Percentiles rank a stretch among this genome's conserved stretches.
These are phyloP conservation scores for Temnothorax curvispinosus DNA, from an alignment of 1,140 invertebrate genomes.

Conservation along the genomic window DNA sequence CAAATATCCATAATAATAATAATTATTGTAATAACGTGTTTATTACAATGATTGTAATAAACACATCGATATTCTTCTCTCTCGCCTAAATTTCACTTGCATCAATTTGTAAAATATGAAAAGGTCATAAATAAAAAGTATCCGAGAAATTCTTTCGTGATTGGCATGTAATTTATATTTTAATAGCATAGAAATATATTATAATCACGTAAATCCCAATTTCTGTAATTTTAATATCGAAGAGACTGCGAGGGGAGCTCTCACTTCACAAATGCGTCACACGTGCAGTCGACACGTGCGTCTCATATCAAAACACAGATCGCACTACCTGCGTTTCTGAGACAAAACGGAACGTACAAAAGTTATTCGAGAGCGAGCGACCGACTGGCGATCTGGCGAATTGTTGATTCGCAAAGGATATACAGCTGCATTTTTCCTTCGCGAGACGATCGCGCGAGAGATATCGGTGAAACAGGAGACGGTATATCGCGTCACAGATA, in stretches of 20 bases:
- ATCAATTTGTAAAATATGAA: neutral
- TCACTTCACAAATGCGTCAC: neutral
- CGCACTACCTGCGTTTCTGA: neutral
- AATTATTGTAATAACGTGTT: no score
- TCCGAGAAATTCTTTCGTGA: neutral
- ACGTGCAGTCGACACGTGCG: neutral
- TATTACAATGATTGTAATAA: no score
- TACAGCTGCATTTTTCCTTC: neutral
- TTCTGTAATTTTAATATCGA: neutral
- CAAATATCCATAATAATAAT: neutral
- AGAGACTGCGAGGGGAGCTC: neutral
- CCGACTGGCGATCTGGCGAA: neutral
- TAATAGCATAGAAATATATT: neutral
- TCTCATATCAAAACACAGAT: neutral
- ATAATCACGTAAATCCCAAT: neutral
- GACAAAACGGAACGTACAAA: neutral
- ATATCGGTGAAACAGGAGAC: constrained; percentile 22
- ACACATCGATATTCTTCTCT: neutral
- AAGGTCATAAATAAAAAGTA: neutral
- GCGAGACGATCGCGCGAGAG: neutral
- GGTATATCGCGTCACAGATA: constrained; percentile 5
- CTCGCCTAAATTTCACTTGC: neutral
- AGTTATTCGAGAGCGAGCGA: neutral
- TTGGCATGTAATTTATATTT: neutral
- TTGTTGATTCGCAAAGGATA: neutral